Evolutionary conservation across 2,888 invertebrate species (phyloP), one percentile per base, ranked within the genome.

Genomic region (Hartigia nigra): DNA sequence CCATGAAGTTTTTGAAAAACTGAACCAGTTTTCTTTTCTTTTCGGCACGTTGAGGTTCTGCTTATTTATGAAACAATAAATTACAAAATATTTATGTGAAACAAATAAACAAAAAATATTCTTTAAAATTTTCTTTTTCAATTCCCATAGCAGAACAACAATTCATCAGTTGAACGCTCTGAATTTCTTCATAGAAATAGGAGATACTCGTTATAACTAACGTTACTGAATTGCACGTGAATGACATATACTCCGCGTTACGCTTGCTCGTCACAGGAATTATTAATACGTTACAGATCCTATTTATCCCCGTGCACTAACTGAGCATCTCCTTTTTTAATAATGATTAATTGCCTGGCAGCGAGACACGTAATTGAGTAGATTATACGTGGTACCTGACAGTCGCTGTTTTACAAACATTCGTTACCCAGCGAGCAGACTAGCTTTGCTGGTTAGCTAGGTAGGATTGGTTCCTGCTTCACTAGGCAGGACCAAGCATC

Each of bases 311-410:
- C 72, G 12, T 34, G 32, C 12, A 72, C 72, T 5, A 23, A 34
- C 72, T 12, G 5, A 80, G 78, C 81, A 75, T 78, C 74, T 74
- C 32, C 74, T 75, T 83, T 83, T 83, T 87, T 87, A 86, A 88
- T 85, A 84, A 83, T 86, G 85, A 88, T 88, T 87, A 86, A 87
- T 87, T 83, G 83, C 81, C 83, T 78, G 79, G 69, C 81, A 75
- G 81, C 31, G 74, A 77, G 79, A 80, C 81, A 79, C 82, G 84
- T 84, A 85, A 85, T 85, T 84, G 84, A 82, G 83, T 84, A 85
- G 82, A 76, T 79, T 81, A 76, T 81, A 81, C 80, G 78, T 79
- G 76, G 23, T 55, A 55, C 55, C 55, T 55, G 55, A 23, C 55
- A 55, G 55, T 55, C 55, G 55, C 55, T 80, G 77, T 81, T 77